Conservation (phyloP, 1,140 invertebrate species). For the Aphelinus certus region DNA sequence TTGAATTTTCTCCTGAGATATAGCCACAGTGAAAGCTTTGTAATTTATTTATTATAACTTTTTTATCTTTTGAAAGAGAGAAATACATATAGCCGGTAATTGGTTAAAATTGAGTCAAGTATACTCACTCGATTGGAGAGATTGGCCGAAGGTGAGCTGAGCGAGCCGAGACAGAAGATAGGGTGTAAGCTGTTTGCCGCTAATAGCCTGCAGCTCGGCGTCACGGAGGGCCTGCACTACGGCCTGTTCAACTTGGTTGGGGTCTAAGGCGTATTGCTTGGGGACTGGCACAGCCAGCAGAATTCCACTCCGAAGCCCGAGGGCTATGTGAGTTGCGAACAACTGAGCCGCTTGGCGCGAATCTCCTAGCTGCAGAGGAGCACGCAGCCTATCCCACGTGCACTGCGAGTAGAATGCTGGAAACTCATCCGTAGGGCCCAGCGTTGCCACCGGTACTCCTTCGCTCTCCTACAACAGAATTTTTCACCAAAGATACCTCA, state of each 20-base stretch:
- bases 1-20: no score
- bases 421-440: slow-evolving; percentile 73
- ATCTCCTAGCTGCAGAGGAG: slow-evolving; percentile 75
- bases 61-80: no score
- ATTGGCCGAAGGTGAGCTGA: slow-evolving; percentile 80
- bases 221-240: slow-evolving; percentile 79
- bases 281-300: slow-evolving; percentile 94
- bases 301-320: slow-evolving; percentile 81
- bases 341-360: slow-evolving; percentile 77
- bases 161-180: slow-evolving; percentile 84
- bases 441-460: slow-evolving; percentile 89
- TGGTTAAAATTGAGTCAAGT: background rate
- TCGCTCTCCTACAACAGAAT: slow-evolving; percentile 81
- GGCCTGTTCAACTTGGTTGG: slow-evolving; percentile 72
- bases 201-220: slow-evolving; percentile 72
- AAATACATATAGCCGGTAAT: no score
- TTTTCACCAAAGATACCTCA: no score
- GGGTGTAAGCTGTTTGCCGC: slow-evolving; percentile 91
- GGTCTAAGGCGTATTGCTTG: slow-evolving; percentile 71
- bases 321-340: slow-evolving; percentile 68
- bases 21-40: no score
- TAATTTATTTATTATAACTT: no score
- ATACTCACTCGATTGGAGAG: slow-evolving; percentile 81
- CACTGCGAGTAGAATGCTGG: slow-evolving; percentile 89
- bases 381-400: slow-evolving; percentile 71